A percentile compares a stretch with the other conserved stretches of the same genome.
Evolutionary conservation across 2,888 invertebrate genomes (phyloP).

Genomic region (Philaethria dido): DNA sequence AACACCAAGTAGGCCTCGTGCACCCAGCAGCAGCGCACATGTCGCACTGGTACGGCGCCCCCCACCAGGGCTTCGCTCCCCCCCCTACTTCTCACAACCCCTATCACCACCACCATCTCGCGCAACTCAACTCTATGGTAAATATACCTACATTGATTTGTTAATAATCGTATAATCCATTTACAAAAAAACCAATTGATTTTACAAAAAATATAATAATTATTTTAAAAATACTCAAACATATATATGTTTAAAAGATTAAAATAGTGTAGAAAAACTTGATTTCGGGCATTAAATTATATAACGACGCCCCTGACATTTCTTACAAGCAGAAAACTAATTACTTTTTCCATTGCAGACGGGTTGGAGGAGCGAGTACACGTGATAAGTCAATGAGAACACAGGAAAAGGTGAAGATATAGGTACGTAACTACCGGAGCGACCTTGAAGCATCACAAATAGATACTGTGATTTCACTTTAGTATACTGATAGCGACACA

Average conservation of each 20-base stretch:
- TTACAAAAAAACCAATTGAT: too few relatives aligned
- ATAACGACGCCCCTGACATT: slow-evolving; percentile 6
- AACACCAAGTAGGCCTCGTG: slow-evolving; percentile 86
- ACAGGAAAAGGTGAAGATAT: slow-evolving; percentile 54
- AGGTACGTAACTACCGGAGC: slow-evolving; percentile 54
- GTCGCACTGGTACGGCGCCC: slow-evolving; percentile 87
- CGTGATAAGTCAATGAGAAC: slow-evolving; percentile 89
- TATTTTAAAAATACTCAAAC: not conserved
- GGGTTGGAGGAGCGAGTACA: slow-evolving; percentile 96
- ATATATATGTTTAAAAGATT: not conserved
- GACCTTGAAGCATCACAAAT: slow-evolving; percentile 55
- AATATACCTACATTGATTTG: slow-evolving; percentile 54
- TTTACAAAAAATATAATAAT: too few relatives aligned
- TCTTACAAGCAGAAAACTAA: slow-evolving; percentile 3
- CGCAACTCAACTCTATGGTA: slow-evolving; percentile 87
- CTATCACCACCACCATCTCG: slow-evolving; percentile 86
- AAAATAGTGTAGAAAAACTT: not conserved
- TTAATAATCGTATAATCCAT: too few relatives aligned
- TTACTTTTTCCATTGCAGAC: slow-evolving; percentile 86
- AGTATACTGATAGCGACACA: slow-evolving; percentile 43
- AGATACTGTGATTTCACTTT: slow-evolving; percentile 68
- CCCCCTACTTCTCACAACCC: slow-evolving; percentile 86
- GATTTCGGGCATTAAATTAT: not conserved
- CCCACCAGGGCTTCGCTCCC: slow-evolving; percentile 86
- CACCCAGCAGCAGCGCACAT: slow-evolving; percentile 87